Evolutionary conservation across 2,113 vertebrate species (phyloP), one percentile per base, ranked within the genome.

Genomic region (Falco punctatus): DNA sequence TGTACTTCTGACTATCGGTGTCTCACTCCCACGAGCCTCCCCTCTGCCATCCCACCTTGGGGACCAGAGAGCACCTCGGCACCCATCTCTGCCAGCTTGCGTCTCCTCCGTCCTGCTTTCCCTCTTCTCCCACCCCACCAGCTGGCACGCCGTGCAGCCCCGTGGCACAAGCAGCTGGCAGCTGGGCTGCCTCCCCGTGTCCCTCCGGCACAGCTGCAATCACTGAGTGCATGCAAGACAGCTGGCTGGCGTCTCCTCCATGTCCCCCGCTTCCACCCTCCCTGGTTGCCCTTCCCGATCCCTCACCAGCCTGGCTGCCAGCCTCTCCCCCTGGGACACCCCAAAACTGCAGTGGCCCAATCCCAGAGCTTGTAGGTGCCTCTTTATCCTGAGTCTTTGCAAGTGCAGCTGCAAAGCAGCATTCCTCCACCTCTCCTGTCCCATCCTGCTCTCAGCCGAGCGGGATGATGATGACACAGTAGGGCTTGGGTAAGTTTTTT

Each of bases 401-500:
- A 35, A 35, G 26, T 1, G 3, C 0, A 1, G 24, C 42, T 27
- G 26, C 2, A 9, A 23, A 67, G 32, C 28, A 58, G 44, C 73
- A 61, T 77, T 62, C 46, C 81, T 70, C 38, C 20, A 49, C 44
- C 38, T 86, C 73, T 64, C 57, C 51, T 52, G 91, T 71, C 62
- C 72, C 59, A 15, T 48, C 49, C 84, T 30, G 9, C 71, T 48
- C 32, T 8, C 78, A 58, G 92, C 83, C 81, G 92, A 94, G 61
- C 22, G 30, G 48, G 79, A 79, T 80, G 66, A 64, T 46, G 79
- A 91, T 91, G 94, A 94, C 94, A 92, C 79, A 71, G 81, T 80
- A 81, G 73, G 49, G 35, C 64, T 88, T 0, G 64, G 35, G 80
- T 86, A 92, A 67, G 61, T 64, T 90, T 93, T 75, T 61, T 81